Conservation (phyloP, 2,888 invertebrate species). For the Aethes cnicana region DNA sequence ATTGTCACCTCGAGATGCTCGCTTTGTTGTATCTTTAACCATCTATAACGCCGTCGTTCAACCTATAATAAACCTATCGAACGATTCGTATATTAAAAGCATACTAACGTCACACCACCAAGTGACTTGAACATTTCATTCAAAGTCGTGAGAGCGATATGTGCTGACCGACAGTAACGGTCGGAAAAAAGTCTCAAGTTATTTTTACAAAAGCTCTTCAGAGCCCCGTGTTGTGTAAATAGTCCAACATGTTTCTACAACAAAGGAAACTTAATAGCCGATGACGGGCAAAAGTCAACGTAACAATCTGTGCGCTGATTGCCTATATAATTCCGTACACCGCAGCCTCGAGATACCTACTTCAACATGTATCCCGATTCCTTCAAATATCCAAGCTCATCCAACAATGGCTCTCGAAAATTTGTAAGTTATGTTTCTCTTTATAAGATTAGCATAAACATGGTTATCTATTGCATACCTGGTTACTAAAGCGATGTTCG, state of each 20-base stretch:
- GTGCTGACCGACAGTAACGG: conserved; percentile 62
- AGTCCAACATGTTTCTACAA: conserved; percentile 81
- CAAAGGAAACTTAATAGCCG: conserved; percentile 82
- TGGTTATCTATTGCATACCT: conserved; percentile 78
- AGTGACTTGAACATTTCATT: conserved; percentile 78
- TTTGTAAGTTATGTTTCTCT: conserved; percentile 74
- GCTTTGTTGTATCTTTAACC: conserved; percentile 64
- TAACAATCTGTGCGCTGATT: conserved; percentile 79
- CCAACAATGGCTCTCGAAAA: conserved; percentile 62
- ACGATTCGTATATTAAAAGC: conserved; percentile 72
- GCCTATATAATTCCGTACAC: conserved; percentile 64
- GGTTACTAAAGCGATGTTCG: conserved; percentile 74
- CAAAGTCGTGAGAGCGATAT: conserved; percentile 75
- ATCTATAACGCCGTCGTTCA: conserved; percentile 68
- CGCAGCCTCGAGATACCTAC: conserved; percentile 36
- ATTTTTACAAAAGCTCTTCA: conserved; percentile 71
- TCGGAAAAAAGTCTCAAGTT: conserved; percentile 64
- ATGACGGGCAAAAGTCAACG: conserved; percentile 79
- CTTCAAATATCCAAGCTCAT: conserved; percentile 36
- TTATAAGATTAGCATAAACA: conserved; percentile 76
- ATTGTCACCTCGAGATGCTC: conserved; percentile 71
- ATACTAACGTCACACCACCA: conserved; percentile 73
- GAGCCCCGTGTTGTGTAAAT: conserved; percentile 79
- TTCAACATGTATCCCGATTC: conserved; percentile 55
- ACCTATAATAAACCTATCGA: conserved; percentile 74